A percentile compares a stretch with the other conserved stretches of the same genome.
phyloP scores from a whole-genome alignment of 2,113 vertebrate species.

The Calcarius ornatus region DNA sequence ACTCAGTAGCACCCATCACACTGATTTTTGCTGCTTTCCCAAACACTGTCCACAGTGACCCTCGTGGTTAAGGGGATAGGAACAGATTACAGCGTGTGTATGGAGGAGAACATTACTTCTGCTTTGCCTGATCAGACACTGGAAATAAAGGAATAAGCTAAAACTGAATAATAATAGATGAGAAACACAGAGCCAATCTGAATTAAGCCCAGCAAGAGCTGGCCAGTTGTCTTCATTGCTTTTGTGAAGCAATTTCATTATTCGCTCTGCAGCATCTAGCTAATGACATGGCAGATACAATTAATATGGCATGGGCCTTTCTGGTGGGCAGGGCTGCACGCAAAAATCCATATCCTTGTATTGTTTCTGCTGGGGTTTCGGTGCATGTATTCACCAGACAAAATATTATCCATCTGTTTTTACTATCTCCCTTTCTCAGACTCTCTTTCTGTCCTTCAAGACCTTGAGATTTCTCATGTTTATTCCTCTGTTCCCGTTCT shows the following conservation, averaged over 20 bases:
- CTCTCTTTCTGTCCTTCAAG: conserved; percentile 1
- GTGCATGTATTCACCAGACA: background rate
- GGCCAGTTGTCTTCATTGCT: background rate
- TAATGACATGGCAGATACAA: background rate
- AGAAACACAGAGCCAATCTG: background rate
- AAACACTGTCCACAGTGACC: background rate
- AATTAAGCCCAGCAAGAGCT: background rate
- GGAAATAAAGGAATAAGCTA: background rate
- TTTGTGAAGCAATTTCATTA: conserved; percentile 15
- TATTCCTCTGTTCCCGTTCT: background rate
- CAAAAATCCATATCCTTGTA: background rate
- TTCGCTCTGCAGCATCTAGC: conserved; percentile 9
- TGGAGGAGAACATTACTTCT: background rate
- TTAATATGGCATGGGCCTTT: background rate
- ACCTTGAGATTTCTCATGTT: conserved; percentile 2
- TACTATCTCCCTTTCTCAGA: conserved; percentile 29
- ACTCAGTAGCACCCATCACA: background rate
- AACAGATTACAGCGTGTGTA: background rate
- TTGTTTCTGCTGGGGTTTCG: conserved; percentile 22
- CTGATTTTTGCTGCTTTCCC: conserved; percentile 9
- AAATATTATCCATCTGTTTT: background rate
- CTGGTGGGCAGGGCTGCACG: background rate
- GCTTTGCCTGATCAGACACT: background rate
- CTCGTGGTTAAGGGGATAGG: background rate
- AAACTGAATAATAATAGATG: background rate